phyloP scores from a whole-genome alignment of 1,140 invertebrate genomes.

The Apis dorsata region DNA sequence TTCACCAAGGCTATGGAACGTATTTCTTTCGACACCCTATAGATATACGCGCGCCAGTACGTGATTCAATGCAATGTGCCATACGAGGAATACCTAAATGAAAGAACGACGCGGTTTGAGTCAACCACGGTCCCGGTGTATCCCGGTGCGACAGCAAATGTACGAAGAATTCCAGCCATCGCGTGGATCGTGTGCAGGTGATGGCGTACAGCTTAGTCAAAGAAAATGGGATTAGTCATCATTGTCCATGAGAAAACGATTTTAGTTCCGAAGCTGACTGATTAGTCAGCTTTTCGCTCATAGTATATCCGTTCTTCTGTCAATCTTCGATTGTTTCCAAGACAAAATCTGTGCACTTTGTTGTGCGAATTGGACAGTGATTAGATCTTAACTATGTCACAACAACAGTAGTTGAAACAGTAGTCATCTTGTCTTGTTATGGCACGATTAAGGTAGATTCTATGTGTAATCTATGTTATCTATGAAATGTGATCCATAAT shows the following conservation, averaged over 20 bases:
- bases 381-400: conserved; percentile 37
- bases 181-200: conserved; percentile 57
- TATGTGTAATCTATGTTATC: not conserved
- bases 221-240: conserved; percentile 60
- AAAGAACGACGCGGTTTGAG: conserved; percentile 54
- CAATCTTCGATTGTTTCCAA: conserved; percentile 5
- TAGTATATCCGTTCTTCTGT: conserved; percentile 12
- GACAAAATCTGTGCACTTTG: conserved; percentile 30
- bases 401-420: conserved; percentile 19
- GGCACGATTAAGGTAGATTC: conserved; percentile 60
- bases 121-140: conserved; percentile 28
- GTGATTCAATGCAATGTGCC: conserved; percentile 69
- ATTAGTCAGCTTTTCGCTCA: conserved; percentile 57
- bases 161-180: conserved; percentile 58
- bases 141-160: conserved; percentile 57
- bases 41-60: conserved; percentile 50
- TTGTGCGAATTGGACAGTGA: conserved; percentile 36
- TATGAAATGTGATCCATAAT: not conserved
- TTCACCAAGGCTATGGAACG: not conserved
- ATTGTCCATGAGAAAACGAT: conserved; percentile 34
- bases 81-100: conserved; percentile 57
- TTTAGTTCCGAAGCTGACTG: conserved; percentile 32
- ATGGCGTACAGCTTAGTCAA: conserved; percentile 42
- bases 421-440: conserved; percentile 44
- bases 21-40: conserved; percentile 52